A percentile compares a stretch with the other conserved stretches of the same genome.
These are phyloP conservation scores for Lepidostoma basale DNA, from an alignment of 1,140 invertebrate genomes.

Conservation along the genomic window DNA sequence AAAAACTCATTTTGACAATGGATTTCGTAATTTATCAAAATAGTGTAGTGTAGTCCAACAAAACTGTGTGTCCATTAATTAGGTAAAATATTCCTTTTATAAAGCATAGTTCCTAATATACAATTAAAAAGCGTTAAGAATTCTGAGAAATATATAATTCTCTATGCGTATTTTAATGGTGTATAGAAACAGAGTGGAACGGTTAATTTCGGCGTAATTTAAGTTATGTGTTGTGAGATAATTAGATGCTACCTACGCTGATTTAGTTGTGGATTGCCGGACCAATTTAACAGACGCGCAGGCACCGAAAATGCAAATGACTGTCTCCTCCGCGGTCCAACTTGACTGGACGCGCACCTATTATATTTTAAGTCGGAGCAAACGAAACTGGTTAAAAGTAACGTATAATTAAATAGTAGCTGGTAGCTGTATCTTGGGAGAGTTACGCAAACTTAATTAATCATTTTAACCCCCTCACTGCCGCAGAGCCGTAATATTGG, in stretches of 20 bases:
- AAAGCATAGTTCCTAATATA: no score
- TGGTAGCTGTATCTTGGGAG: slow-evolving; percentile 4
- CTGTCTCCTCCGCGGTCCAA: neutral
- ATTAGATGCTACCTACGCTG: neutral
- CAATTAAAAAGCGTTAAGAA: no score
- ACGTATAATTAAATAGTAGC: slow-evolving; percentile 24
- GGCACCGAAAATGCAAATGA: slow-evolving; percentile 26
- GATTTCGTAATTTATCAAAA: no score
- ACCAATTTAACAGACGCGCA: slow-evolving; percentile 9
- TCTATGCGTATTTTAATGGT: no score
- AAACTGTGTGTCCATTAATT: no score
- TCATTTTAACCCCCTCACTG: neutral
- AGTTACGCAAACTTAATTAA: slow-evolving; percentile 14
- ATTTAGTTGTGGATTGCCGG: slow-evolving; percentile 7
- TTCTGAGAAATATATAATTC: no score
- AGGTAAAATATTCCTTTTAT: no score
- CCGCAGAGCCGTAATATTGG: neutral
- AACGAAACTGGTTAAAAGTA: slow-evolving; percentile 25
- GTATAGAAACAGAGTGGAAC: neutral
- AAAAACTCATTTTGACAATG: no score
- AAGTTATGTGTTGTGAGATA: neutral
- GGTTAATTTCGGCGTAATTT: neutral
- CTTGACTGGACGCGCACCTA: neutral
- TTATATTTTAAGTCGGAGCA: slow-evolving; percentile 7
- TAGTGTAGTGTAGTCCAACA: no score